Evolutionary conservation across 2,888 invertebrate species (phyloP).

Genomic region (Dryococelus australis): DNA sequence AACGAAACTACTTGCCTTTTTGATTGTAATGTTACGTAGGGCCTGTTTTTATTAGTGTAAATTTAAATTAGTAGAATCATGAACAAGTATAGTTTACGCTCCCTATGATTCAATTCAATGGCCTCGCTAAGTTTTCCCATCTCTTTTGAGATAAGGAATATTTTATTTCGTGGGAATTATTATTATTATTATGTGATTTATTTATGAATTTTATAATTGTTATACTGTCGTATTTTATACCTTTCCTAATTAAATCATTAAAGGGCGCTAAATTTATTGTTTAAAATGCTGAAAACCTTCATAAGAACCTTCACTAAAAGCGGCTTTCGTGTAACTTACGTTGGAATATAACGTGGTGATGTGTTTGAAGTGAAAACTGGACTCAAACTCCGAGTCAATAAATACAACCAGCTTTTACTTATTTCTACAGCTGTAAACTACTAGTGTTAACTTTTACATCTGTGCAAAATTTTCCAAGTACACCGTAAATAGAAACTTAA

Average conservation of each 20-base stretch:
- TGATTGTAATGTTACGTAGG: neutral
- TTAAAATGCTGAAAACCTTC: neutral
- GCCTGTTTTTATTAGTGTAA: neutral
- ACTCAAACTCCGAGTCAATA: neutral
- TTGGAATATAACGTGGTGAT: neutral
- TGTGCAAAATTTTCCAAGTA: too few species aligned
- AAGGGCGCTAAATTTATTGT: too few species aligned
- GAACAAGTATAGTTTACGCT: neutral
- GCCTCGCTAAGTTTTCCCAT: neutral
- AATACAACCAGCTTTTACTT: neutral
- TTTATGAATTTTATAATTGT: neutral
- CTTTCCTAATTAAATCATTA: too few species aligned
- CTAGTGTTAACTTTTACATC: too few species aligned
- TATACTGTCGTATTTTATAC: too few species aligned
- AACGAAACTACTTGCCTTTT: neutral
- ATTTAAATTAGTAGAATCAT: neutral
- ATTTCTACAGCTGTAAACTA: neutral
- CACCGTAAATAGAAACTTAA: too few species aligned
- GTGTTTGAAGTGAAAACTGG: neutral
- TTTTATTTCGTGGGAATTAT: too few species aligned
- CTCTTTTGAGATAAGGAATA: neutral
- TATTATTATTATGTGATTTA: neutral
- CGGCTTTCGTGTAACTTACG: neutral
- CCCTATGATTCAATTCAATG: neutral
- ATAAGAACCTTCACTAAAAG: neutral